These are phyloP conservation scores for Paracentrotus lividus DNA, from an alignment of 53 echinoderm and acorn worm genomes.

Conservation along the genomic window DNA sequence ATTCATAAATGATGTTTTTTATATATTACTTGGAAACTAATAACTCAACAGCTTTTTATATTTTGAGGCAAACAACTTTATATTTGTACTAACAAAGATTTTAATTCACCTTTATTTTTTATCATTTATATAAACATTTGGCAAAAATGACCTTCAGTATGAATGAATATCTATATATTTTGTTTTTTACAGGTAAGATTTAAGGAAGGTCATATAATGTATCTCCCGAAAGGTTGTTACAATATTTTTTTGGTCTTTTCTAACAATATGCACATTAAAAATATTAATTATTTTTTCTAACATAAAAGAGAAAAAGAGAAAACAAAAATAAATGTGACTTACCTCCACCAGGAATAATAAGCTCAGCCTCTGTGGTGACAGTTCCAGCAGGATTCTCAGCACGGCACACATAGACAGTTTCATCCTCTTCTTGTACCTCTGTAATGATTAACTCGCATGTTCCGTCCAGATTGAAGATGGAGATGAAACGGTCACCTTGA, in stretches of 20 bases:
- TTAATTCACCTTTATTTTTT: too few species aligned
- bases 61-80: too few species aligned
- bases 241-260: not conserved
- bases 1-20: not conserved
- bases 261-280: not conserved
- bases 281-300: not conserved
- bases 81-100: too few species aligned
- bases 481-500: conserved; percentile 73
- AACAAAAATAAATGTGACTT: conserved; percentile 47
- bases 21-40: too few species aligned
- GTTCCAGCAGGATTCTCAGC: conserved; percentile 91
- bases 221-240: too few species aligned
- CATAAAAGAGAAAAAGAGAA: not conserved
- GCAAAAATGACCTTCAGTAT: too few species aligned
- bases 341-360: conserved; percentile 77
- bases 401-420: conserved; percentile 87
- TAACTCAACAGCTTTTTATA: too few species aligned
- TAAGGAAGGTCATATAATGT: too few species aligned
- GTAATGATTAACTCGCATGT: conserved; percentile 78
- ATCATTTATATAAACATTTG: too few species aligned
- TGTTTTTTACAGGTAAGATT: too few species aligned
- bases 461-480: conserved; percentile 80
- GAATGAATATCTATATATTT: too few species aligned
- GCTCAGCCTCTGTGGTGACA: conserved; percentile 88
- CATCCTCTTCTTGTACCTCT: conserved; percentile 87